phyloP scores from a whole-genome alignment of 2,888 invertebrate species.

The Neoaliturus tenellus region DNA sequence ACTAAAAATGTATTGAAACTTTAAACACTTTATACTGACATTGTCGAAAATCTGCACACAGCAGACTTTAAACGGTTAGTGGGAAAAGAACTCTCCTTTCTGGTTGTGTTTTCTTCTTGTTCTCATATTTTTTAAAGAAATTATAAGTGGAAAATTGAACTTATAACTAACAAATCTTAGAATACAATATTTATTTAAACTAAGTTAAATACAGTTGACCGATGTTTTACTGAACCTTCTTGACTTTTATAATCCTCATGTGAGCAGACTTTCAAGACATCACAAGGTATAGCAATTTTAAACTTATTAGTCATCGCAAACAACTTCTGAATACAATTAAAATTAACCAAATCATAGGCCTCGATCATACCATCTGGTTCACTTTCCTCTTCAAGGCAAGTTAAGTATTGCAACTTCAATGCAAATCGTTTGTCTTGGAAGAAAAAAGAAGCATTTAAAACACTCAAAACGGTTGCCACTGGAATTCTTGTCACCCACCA shows the following conservation, averaged over 20 bases:
- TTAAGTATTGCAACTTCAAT: background rate
- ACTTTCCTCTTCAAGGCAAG: background rate
- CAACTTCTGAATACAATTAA: constrained; percentile 6
- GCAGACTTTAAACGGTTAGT: no score
- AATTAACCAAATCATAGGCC: background rate
- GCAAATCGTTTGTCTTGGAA: constrained; percentile 29
- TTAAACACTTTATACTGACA: no score
- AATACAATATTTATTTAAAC: no score
- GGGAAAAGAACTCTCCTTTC: no score
- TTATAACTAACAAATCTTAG: no score
- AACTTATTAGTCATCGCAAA: constrained; percentile 30
- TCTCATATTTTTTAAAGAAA: no score
- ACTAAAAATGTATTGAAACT: no score
- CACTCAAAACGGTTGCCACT: background rate
- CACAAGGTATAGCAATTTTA: constrained; percentile 23
- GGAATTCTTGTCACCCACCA: constrained; percentile 26
- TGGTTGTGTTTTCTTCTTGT: no score
- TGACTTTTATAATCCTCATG: background rate
- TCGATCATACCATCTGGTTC: constrained; percentile 29
- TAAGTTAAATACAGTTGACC: no score
- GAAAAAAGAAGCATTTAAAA: constrained; percentile 12
- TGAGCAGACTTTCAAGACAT: background rate
- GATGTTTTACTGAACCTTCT: background rate
- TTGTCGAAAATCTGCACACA: no score
- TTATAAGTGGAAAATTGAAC: no score